Evolutionary conservation across 2,888 invertebrate species (phyloP), one percentile per base, ranked within the genome.

Genomic region (Euzophera pinguis): DNA sequence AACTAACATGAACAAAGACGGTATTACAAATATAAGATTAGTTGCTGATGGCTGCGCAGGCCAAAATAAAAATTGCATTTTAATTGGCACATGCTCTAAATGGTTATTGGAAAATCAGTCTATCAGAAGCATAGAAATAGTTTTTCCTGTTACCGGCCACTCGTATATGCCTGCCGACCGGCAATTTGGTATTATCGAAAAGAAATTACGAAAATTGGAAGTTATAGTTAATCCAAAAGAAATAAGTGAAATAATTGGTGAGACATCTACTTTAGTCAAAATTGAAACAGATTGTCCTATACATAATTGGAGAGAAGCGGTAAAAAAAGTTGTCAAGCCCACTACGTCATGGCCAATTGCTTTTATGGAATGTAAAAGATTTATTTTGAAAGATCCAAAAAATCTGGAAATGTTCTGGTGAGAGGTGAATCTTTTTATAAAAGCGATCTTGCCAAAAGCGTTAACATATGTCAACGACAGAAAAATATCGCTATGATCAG

Each of bases 301-400:
- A 12, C 16, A 17, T 37, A 52, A 59, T 14, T 63, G 59, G 57
- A 58, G 52, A 50, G 51, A 41, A 9, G 38, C 56, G 9, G 49
- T 49, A 8, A 53, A 52, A 54, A 53, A 42, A 4, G 42, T 60
- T 22, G n/a, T 63, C 13, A 58, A 58, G 48, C 55, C 52, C 22
- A 57, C 60, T 16, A 56, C 54, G 17, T 52, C 50, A 16, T 59
- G 61, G 59, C 35, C 37, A 32, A 48, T 61, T 41, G 16, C 49
- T 16, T 61, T 60, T 54, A 57, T 59, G 35, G 48, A 58, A 54
- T 62, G 58, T 49, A 61, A 61, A 54, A 52, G 59, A 38, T 61
- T 58, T 47, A 47, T 57, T 17, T 34, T 63, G 27, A 50, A 32
- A 35, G 59, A 37, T 58, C 58, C 34, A 60, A 58, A 47, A 16